Evolutionary conservation across 2,113 vertebrate species (phyloP), one percentile per base, ranked within the genome.

Genomic region (Sclerurus mexicanus): DNA sequence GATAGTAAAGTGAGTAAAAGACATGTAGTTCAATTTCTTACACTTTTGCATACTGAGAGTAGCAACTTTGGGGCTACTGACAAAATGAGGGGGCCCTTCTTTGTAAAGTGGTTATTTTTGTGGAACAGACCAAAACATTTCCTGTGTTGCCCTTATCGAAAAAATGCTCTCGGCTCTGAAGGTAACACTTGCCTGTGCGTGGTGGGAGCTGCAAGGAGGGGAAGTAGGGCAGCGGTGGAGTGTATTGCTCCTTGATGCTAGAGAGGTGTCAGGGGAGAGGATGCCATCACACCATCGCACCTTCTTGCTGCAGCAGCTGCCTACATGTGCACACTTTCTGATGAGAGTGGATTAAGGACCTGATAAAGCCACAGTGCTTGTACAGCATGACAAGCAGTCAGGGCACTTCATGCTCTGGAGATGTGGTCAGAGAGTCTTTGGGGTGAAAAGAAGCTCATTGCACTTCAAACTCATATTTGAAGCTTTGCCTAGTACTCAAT

Each of bases 271-370:
- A 68, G 58, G 19, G 44, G 17, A 80, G 2, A 7, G 58, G 75
- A 35, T 88, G 44, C 28, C 33, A 68, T 56, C 82, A 56, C 59
- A 74, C 17, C 46, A 59, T 58, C 78, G 35, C 60, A 86, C 10
- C n/a, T 80, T 58, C 59, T 53, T 44, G 37, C 55, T 53, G 63
- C 72, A 49, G 75, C 44, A 42, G 47, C 55, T 0, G 0, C 58
- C 50, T 63, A 7, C 30, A 37, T 1, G 6, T 9, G 7, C 46
- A n/a, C 0, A 0, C 10, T 40, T 87, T 37, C 30, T 27, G 17
- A 22, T 0, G 0, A 49, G 23, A 42, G 17, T 9, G 14, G 24
- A 35, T 15, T n/a, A 27, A 53, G 75, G 28, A 37, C 30, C 50
- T 83, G 71, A 20, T 30, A 90, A 90, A 94, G 35, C 39, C 10